Evolutionary conservation across 2,113 vertebrate genomes (phyloP).

Genomic region (Morone saxatilis): DNA sequence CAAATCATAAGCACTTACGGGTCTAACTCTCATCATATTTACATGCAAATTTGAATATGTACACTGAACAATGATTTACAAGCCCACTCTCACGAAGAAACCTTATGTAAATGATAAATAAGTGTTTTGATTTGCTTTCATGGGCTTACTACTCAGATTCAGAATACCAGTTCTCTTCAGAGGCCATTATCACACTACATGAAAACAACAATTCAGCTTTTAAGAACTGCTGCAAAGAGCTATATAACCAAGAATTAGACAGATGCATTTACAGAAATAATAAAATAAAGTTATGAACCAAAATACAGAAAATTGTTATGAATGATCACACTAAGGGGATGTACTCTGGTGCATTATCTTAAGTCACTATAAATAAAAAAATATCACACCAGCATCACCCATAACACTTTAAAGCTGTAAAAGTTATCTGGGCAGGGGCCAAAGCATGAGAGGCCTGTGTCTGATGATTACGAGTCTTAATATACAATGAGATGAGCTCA

Average conservation of each 20-base stretch:
- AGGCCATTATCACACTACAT: slow-evolving; percentile 29
- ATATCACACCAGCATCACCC: slow-evolving; percentile 87
- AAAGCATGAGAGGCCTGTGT: slow-evolving; percentile 29
- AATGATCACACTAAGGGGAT: slow-evolving; percentile 58
- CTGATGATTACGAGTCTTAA: slow-evolving; percentile 1
- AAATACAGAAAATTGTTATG: slow-evolving; percentile 66
- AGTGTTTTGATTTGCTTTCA: slow-evolving; percentile 32
- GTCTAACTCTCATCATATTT: slow-evolving; percentile 52
- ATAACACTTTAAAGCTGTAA: slow-evolving; percentile 78
- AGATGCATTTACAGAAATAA: slow-evolving; percentile 33
- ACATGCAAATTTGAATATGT: slow-evolving; percentile 66
- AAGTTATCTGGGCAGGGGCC: slow-evolving; percentile 30
- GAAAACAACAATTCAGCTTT: slow-evolving; percentile 8
- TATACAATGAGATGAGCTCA: slow-evolving; percentile 27
- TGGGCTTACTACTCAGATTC: slow-evolving; percentile 26
- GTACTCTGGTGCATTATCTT: slow-evolving; percentile 80
- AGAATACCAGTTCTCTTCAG: slow-evolving; percentile 33
- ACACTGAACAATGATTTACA: slow-evolving; percentile 37
- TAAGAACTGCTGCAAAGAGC: slow-evolving; percentile 6
- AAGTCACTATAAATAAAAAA: slow-evolving; percentile 91
- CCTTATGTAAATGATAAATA: slow-evolving; percentile 37
- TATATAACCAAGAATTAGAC: slow-evolving; percentile 23
- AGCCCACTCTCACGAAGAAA: slow-evolving; percentile 25
- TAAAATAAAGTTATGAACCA: slow-evolving; percentile 38
- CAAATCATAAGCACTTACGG: slow-evolving; percentile 46